Evolutionary conservation across 1,140 invertebrate species (phyloP).

Genomic region (Bombus huntii): DNA sequence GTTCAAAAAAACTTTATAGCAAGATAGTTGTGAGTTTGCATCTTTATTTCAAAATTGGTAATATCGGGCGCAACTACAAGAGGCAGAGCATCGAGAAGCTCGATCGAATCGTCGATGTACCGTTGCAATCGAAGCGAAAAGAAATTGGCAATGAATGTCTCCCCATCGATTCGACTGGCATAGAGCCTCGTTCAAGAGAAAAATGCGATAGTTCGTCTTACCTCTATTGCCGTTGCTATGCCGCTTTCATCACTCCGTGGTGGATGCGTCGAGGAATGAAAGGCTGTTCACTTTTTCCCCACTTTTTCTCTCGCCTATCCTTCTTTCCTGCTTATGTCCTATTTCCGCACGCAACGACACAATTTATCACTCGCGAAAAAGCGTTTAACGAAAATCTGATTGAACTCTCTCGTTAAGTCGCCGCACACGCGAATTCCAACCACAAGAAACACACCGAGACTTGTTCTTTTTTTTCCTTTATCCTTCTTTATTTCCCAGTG

Average conservation of each 20-base stretch:
- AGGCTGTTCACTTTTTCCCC: not conserved
- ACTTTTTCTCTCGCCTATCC: not conserved
- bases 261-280: not conserved
- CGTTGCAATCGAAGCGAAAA: constrained; percentile 26
- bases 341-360: constrained; percentile 45
- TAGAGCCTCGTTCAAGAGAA: constrained; percentile 15
- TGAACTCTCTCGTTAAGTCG: constrained; percentile 20
- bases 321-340: not conserved
- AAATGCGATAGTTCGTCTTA: constrained; percentile 34
- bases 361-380: constrained; percentile 64
- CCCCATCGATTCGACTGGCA: constrained; percentile 36
- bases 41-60: constrained; percentile 6
- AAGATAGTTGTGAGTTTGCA: not conserved
- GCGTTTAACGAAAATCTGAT: constrained; percentile 37
- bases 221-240: constrained; percentile 44
- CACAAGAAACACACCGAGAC: not conserved
- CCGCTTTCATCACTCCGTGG: constrained; percentile 29
- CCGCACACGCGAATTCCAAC: constrained; percentile 31
- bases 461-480: not conserved
- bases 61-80: not conserved
- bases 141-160: constrained; percentile 44
- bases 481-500: not conserved
- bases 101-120: constrained; percentile 14
- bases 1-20: not conserved
- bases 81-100: not conserved